Evolutionary conservation across 2,888 invertebrate genomes (phyloP), one percentile per base, ranked within the genome.

Genomic region (Leptinotarsa peninsularis): DNA sequence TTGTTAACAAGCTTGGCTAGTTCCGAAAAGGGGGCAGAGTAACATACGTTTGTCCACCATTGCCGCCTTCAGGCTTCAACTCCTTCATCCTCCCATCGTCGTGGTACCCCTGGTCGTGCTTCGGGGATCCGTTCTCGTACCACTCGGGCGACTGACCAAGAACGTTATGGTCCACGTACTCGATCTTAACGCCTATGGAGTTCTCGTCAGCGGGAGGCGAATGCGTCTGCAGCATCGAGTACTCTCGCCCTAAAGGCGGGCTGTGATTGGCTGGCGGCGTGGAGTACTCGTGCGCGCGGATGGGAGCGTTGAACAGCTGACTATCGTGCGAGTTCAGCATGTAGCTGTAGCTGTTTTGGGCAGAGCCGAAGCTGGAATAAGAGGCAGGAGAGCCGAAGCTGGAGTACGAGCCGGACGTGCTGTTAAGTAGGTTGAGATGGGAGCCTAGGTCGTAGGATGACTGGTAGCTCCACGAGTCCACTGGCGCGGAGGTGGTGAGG

Each of bases 1-100:
- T 78, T 81, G 77, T 81, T 81, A 71, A 79, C 76, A 77, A 81
- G 72, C 74, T 77, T 81, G 66, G 81, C 83, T 89, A 93, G 90
- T 93, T 93, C 92, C 93, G 91, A 93, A 94, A 94, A 92, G 93
- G 93, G 89, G 94, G 94, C 89, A 94, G 88, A 72, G 93, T 91
- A 58, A 93, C 93, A 85, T 93, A 94, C 68, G 90, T 91, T 85
- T 93, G 93, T 79, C 88, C 91, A 21, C 82, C 81, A 82, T 84
- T 84, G 21, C 84, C 85, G 58, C 83, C 82, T 72, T 88, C 88
- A 17, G 83, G 78, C 80, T 88, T 88, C 60, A 87, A 82, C 49
- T 87, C 88, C 73, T 88, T 88, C 7, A 87, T 81, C 72, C 87
- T 82, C 2, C 83, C 86, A 67, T 89, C 89, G 27, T 90, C 90